Percentiles rank a stretch among this genome's conserved stretches.
phyloP scores from a whole-genome alignment of 2,113 vertebrate genomes.

The Phaethon lepturus region DNA sequence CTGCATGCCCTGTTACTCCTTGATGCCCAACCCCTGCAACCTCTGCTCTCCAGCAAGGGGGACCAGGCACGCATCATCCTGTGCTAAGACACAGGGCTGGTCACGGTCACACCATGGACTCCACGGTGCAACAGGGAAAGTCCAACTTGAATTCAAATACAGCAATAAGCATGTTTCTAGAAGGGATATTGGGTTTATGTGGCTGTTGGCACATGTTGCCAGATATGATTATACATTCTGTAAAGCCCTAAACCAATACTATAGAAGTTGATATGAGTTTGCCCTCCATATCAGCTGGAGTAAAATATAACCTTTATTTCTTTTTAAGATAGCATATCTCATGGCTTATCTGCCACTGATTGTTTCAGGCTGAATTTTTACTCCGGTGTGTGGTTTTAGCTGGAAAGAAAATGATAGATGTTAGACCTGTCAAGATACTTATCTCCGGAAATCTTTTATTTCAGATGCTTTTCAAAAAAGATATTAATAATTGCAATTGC shows the following conservation, averaged over 20 bases:
- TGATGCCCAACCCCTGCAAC: background rate
- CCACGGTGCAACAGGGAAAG: rapidly evolving
- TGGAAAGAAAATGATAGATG: background rate
- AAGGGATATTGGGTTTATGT: background rate
- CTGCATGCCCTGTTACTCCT: rapidly evolving
- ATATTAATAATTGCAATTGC: background rate
- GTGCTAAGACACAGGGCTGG: rapidly evolving
- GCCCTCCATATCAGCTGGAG: background rate
- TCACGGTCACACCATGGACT: rapidly evolving
- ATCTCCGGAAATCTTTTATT: background rate
- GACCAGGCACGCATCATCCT: rapidly evolving
- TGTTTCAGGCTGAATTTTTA: background rate
- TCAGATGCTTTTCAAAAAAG: background rate
- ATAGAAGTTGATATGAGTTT: background rate
- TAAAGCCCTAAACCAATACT: background rate
- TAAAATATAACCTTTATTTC: background rate
- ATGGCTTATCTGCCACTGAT: background rate
- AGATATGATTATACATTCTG: rapidly evolving
- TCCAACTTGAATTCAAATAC: background rate
- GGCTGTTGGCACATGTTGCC: background rate
- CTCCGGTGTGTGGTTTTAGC: background rate
- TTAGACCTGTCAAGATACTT: background rate
- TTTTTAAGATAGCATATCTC: background rate
- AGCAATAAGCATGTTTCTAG: background rate
- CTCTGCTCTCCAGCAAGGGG: background rate